Evolutionary conservation across 1,140 invertebrate genomes (phyloP).

Genomic region (Rhynchophorus ferrugineus): DNA sequence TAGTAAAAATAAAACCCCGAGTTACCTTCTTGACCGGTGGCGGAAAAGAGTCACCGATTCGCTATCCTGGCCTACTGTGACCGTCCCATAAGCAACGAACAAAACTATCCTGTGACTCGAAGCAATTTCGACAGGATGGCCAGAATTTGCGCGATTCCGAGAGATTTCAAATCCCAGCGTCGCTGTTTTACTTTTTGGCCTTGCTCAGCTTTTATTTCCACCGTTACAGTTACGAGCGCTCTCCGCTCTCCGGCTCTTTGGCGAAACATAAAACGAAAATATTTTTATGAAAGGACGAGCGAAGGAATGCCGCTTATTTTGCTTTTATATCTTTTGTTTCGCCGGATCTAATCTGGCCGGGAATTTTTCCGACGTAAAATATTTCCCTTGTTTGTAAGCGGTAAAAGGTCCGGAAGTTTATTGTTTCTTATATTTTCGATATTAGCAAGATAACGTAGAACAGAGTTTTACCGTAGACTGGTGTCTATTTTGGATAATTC

Average conservation of each 20-base stretch:
- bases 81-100: conserved; percentile 16
- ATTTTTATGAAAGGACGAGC: conserved; percentile 14
- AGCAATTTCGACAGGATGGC: conserved; percentile 12
- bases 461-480: neutral
- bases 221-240: conserved; percentile 8
- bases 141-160: conserved; percentile 9
- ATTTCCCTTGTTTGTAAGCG: neutral
- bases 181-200: conserved; percentile 12
- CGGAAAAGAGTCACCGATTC: neutral
- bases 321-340: conserved; percentile 11
- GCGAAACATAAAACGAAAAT: conserved; percentile 13
- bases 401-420: neutral
- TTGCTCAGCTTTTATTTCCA: conserved; percentile 12
- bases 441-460: neutral
- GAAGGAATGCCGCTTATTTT: conserved; percentile 4
- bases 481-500: too few species aligned
- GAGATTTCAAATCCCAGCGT: conserved; percentile 12
- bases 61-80: conserved; percentile 9
- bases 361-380: neutral
- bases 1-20: too few species aligned
- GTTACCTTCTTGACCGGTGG: conserved; percentile 9
- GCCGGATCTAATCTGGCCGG: neutral
- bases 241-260: neutral
- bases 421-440: neutral
- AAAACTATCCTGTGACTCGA: conserved; percentile 13